These are phyloP conservation scores for Drosophila mimetica DNA, from an alignment of 2,888 invertebrate genomes.

Conservation along the genomic window DNA sequence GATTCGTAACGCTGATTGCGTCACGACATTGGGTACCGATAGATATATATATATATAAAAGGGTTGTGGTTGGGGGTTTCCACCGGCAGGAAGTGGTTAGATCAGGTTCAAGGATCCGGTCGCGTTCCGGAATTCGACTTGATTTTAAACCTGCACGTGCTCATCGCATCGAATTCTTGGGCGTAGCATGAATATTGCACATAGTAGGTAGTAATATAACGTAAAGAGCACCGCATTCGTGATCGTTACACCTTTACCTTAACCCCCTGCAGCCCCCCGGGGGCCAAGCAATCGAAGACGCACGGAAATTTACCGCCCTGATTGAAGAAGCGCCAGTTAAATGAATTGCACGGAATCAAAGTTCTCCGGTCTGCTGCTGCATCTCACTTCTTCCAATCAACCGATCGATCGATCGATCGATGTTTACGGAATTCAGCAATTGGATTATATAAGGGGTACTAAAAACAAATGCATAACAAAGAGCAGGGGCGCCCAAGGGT, in stretches of 20 bases:
- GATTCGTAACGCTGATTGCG: slow-evolving; percentile 19
- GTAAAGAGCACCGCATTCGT: slow-evolving; percentile 49
- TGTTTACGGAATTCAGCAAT: slow-evolving; percentile 73
- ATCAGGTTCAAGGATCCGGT: slow-evolving; percentile 60
- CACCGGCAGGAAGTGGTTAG: slow-evolving; percentile 30
- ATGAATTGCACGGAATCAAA: slow-evolving; percentile 63
- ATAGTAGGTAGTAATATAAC: slow-evolving; percentile 25
- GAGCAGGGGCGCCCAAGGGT: slow-evolving; percentile 11
- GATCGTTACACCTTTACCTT: slow-evolving; percentile 56
- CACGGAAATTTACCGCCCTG: slow-evolving; percentile 54
- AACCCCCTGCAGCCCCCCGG: background rate
- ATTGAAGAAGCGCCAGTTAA: slow-evolving; percentile 69
- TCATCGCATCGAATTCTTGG: slow-evolving; percentile 56
- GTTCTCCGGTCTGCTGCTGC: slow-evolving; percentile 21
- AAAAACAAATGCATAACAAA: slow-evolving; percentile 51
- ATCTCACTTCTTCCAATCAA: slow-evolving; percentile 46
- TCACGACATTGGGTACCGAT: slow-evolving; percentile 13
- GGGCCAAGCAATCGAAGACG: slow-evolving; percentile 14
- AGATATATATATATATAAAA: background rate
- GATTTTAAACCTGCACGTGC: slow-evolving; percentile 55
- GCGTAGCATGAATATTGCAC: slow-evolving; percentile 23
- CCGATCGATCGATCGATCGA: slow-evolving; percentile 39
- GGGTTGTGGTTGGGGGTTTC: background rate
- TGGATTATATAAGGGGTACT: slow-evolving; percentile 64
- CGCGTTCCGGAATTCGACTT: slow-evolving; percentile 25